phyloP scores from a whole-genome alignment of 2,888 invertebrate species.

The Lottia scabra region DNA sequence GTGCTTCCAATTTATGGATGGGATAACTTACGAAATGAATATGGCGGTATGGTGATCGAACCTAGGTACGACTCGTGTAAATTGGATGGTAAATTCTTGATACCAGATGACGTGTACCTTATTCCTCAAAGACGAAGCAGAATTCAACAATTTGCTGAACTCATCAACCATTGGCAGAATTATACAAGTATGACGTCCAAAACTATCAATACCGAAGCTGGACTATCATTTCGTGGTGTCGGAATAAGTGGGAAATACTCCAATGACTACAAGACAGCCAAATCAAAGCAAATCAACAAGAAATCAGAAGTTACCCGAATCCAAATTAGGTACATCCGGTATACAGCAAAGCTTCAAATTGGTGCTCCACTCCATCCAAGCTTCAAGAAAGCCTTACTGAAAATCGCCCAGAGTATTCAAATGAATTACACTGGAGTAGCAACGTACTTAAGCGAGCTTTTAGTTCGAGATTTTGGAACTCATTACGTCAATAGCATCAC shows the following conservation, averaged over 20 bases:
- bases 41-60: slow-evolving; percentile 42
- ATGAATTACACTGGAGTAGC: slow-evolving; percentile 45
- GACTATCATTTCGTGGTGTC: slow-evolving; percentile 27
- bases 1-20: slow-evolving; percentile 57
- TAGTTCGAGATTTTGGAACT: slow-evolving; percentile 61
- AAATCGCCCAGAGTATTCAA: slow-evolving; percentile 49
- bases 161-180: slow-evolving; percentile 35
- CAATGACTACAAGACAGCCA: slow-evolving; percentile 38
- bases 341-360: slow-evolving; percentile 42
- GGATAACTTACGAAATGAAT: slow-evolving; percentile 57
- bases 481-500: slow-evolving; percentile 50
- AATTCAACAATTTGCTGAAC: slow-evolving; percentile 47
- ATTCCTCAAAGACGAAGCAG: slow-evolving; percentile 50
- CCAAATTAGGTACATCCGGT: slow-evolving; percentile 37
- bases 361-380: slow-evolving; percentile 39
- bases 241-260: slow-evolving; percentile 54
- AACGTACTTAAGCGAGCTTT: slow-evolving; percentile 52
- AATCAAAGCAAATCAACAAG: slow-evolving; percentile 40
- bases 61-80: slow-evolving; percentile 30
- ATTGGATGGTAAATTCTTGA: slow-evolving; percentile 50
- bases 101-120: slow-evolving; percentile 52
- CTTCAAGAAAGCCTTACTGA: slow-evolving; percentile 42
- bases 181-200: slow-evolving; percentile 45
- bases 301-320: slow-evolving; percentile 41
- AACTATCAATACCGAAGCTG: slow-evolving; percentile 46